Evolutionary conservation across 2,888 invertebrate genomes (phyloP), one percentile per base, ranked within the genome.

Genomic region (Nesidiocoris tenuis): DNA sequence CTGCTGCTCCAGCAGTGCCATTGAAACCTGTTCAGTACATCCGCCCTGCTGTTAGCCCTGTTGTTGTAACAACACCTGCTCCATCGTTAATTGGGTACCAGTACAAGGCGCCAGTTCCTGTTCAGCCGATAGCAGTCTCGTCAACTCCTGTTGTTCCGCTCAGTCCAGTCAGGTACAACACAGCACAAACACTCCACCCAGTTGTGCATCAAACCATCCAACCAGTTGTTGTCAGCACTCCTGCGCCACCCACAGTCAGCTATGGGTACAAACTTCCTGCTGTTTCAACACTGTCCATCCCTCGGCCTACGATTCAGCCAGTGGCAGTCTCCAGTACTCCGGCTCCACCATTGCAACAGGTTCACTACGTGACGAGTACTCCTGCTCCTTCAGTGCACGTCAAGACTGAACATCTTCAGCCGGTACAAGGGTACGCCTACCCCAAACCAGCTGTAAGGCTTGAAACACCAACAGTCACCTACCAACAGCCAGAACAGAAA

Each of bases 101-200:
- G 12, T 72, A 71, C 25, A 21, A 57, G 54, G 56, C 55, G 21
- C 76, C 71, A 19, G 57, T 12, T 63, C 16, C 67, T 23, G 39
- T 64, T 25, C 22, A 77, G 63, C 54, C 25, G 21, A 5, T 65
- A 68, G 17, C 59, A 56, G 75, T 78, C 77, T 57, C 78, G 77
- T 54, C 63, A 7, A 61, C 72, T 7, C 61, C 72, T 19, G 70
- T 71, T 7, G 72, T 78, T 55, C 80, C 79, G 9, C 61, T 80
- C 61, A 79, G 77, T 78, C 81, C n/a, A 61, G 76, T 78, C 9
- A 79, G 78, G 70, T 79, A 77, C 63, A 56, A 67, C 39, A 68
- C 66, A 18, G 63, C 74, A 1, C 72, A 65, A 39, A 24, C 77
- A 77, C n/a, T 77, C 78, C 16, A 79, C 70, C 64, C 65, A 64